Percentiles rank a stretch among this genome's conserved stretches.
Conservation (phyloP, 2,113 vertebrate genomes). For the Helogale parvula region DNA sequence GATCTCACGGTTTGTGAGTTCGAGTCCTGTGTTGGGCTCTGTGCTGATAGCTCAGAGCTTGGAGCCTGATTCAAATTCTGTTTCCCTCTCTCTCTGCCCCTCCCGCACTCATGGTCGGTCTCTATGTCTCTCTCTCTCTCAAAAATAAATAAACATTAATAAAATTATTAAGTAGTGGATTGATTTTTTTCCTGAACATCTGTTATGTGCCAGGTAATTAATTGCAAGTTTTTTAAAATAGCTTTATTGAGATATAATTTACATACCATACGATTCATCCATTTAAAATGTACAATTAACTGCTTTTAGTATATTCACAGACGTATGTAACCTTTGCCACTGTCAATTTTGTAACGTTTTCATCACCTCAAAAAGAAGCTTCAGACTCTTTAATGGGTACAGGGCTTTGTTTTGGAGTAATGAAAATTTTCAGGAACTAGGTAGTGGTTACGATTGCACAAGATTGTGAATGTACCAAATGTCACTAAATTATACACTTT, state of each 20-base stretch:
- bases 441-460: neutral
- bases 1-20: too few species aligned
- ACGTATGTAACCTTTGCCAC: neutral
- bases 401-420: neutral
- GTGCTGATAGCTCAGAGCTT: too few species aligned
- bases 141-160: too few species aligned
- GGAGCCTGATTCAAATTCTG: too few species aligned
- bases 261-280: neutral
- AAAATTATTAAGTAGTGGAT: neutral
- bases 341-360: constrained; percentile 17
- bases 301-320: neutral
- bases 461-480: neutral
- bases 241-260: neutral
- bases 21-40: too few species aligned
- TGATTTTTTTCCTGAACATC: neutral
- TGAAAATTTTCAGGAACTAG: constrained; percentile 9
- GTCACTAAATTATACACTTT: neutral
- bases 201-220: neutral
- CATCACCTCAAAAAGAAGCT: neutral
- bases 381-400: neutral
- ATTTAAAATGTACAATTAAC: neutral
- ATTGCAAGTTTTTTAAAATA: neutral
- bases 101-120: too few species aligned
- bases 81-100: too few species aligned
- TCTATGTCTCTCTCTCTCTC: too few species aligned